Conservation (phyloP, 2,113 vertebrate genomes). For the Poicephalus gulielmi region DNA sequence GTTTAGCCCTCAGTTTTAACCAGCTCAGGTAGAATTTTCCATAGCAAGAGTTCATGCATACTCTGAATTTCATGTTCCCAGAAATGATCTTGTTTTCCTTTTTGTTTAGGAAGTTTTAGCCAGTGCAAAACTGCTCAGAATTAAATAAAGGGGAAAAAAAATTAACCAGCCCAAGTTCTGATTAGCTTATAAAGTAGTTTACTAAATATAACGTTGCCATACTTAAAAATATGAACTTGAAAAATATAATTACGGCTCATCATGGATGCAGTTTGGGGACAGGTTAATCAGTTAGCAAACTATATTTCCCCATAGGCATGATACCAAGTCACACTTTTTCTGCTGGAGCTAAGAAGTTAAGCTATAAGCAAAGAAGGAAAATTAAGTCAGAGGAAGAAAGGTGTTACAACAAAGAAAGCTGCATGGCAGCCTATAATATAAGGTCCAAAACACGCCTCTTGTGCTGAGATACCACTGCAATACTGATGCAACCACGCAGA, state of each 20-base stretch:
- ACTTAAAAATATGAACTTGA: background rate
- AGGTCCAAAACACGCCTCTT: background rate
- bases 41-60: background rate
- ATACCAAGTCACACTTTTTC: background rate
- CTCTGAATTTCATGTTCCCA: background rate
- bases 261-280: background rate
- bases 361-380: background rate
- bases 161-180: background rate
- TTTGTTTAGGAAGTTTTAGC: background rate
- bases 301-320: background rate
- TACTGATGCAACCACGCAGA: background rate
- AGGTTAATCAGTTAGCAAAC: background rate
- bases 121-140: background rate
- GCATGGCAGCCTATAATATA: background rate
- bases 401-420: background rate
- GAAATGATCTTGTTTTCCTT: background rate
- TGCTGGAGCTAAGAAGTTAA: background rate
- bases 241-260: background rate
- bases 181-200: background rate
- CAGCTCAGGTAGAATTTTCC: background rate
- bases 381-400: background rate
- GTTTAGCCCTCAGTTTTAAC: background rate
- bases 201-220: background rate
- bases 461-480: background rate
- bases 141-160: background rate